Evolutionary conservation across 2,888 invertebrate genomes (phyloP).

Genomic region (Harpalus rubripes): DNA sequence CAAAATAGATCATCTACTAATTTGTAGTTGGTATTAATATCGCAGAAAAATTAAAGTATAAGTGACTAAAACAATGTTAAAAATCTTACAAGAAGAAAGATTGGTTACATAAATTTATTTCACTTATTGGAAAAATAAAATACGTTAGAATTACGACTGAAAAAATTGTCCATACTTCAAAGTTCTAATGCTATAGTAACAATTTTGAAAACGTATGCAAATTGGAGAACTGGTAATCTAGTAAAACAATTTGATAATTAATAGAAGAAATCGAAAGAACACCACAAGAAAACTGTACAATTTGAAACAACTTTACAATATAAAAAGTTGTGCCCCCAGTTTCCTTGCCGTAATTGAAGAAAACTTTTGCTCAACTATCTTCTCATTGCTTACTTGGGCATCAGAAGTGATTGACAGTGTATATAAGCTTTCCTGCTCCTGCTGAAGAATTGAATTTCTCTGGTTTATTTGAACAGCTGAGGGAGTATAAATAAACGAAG

Average conservation of each 20-base stretch:
- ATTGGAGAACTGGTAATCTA: background rate
- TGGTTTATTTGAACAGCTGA: slow-evolving; percentile 5
- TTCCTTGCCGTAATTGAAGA: background rate
- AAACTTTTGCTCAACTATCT: background rate
- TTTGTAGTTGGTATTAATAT: too few species aligned
- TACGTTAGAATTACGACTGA: too few species aligned
- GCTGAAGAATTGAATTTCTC: background rate
- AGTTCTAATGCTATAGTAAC: too few species aligned
- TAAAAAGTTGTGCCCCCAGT: too few species aligned
- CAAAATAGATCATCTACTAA: too few species aligned
- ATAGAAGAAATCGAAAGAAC: background rate
- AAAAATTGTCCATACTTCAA: too few species aligned
- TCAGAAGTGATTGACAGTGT: background rate
- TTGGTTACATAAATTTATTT: too few species aligned
- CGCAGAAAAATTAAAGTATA: too few species aligned
- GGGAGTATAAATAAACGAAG: slow-evolving; percentile 20
- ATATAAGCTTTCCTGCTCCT: background rate
- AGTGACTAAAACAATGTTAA: too few species aligned
- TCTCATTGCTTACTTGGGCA: background rate
- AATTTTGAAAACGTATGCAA: background rate
- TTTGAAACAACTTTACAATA: background rate
- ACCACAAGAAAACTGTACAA: background rate
- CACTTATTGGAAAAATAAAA: too few species aligned
- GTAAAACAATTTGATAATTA: background rate
- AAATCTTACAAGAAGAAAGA: too few species aligned